A percentile compares a stretch with the other conserved stretches of the same genome.
These are phyloP conservation scores for Drosophila virilis DNA, from an alignment of 1,140 invertebrate genomes.

Conservation along the genomic window DNA sequence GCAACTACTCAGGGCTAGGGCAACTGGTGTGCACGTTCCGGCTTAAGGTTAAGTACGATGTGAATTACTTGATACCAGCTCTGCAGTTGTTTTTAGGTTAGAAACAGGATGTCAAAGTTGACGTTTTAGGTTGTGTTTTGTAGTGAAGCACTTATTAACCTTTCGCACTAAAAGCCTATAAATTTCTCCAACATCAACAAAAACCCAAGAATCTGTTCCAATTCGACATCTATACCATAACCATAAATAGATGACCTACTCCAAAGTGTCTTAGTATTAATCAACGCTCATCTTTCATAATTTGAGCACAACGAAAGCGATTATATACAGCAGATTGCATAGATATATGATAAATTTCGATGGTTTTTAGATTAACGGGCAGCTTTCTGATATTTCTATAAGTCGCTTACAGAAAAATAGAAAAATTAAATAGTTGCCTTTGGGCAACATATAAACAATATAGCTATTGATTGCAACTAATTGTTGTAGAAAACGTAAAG, in stretches of 20 bases:
- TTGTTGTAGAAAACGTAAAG: conserved; percentile 73
- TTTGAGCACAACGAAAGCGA: conserved; percentile 16
- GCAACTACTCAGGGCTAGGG: conserved; percentile 30
- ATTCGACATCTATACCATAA: background rate
- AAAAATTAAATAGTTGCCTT: conserved; percentile 4
- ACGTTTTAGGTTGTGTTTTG: background rate
- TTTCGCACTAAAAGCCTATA: background rate
- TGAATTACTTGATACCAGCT: conserved; percentile 13
- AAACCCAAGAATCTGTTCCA: background rate
- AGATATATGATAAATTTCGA: conserved; percentile 27
- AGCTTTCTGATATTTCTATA: conserved; percentile 6
- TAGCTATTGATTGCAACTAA: conserved; percentile 78
- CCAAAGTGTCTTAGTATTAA: conserved; percentile 22
- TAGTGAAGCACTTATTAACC: no score
- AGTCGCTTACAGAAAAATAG: background rate
- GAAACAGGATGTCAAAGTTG: conserved; percentile 11
- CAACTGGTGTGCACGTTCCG: conserved; percentile 77
- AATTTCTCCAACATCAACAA: background rate
- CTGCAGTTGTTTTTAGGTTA: background rate
- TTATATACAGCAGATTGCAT: conserved; percentile 18
- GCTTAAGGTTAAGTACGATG: conserved; percentile 65
- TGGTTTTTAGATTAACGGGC: conserved; percentile 12
- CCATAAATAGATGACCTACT: conserved; percentile 5
- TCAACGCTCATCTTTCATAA: conserved; percentile 32
- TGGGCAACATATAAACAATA: conserved; percentile 59